Base-by-base conservation (phyloP, 2,888 invertebrate species). In the Aricia artaxerxes region DNA sequence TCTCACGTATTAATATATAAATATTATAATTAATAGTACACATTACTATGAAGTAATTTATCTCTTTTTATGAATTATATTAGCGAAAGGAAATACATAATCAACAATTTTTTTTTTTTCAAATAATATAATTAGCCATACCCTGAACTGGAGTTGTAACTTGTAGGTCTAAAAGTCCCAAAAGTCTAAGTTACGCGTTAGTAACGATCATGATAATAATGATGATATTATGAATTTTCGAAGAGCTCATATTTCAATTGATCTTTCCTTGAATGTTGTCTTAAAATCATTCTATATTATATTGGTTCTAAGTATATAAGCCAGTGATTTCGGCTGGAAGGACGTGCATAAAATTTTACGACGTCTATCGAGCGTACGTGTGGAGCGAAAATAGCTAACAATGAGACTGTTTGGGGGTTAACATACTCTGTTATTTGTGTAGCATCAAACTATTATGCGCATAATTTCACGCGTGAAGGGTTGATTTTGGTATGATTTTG, bases 311-410 rank as follows among this genome's bases (percentile, higher is more conserved):
- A 9, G n/a, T 73, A 53, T 73, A 44, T 73, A 73, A 44, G 44
- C 73, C 35, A 35, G 73, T 73, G 73, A 73, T 73, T 73, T 73
- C 44, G n/a, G 40, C 44, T 40, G 44, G 16, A 7, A 44, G 53
- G 44, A 75, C n/a, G 75, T 75, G 31, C 24, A 76, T 76, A 76
- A 76, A 76, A 76, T 53, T 76, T 57, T 76, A 76, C 31, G 44
- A 4, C 35, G 76, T 53, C 31, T 53, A 76, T 76, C 5, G 75
- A 24, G 76, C 24, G 53, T 76, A 57, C 76, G 76, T 76, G 76
- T 76, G 31, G 76, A 53, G 76, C 53, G 76, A 76, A 53, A 76
- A 76, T 35, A 53, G 53, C 76, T 53, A 57, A 76, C 76, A 76
- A 76, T 76, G 57, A 57, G 24, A 6, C 35, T 57, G 76, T 76